These are phyloP conservation scores for Microcaecilia unicolor DNA, from an alignment of 2,797 vertebrate genomes.

Conservation along the genomic window DNA sequence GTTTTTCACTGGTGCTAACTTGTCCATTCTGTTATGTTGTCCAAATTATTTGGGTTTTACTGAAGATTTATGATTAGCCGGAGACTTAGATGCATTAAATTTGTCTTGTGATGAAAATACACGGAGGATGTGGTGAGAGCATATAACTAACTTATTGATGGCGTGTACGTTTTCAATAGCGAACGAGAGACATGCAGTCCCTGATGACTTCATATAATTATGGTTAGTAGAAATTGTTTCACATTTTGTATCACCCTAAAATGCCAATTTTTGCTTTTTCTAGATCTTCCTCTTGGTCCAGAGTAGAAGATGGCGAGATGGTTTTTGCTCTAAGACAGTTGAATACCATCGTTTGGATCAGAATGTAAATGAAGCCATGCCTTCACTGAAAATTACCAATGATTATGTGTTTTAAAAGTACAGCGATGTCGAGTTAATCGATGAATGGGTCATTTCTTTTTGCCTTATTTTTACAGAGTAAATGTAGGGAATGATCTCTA, in stretches of 20 bases:
- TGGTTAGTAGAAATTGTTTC: background rate
- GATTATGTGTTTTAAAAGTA: conserved; percentile 83
- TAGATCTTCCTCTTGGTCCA: conserved; percentile 84
- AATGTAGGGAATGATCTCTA: conserved; percentile 34
- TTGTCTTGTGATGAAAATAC: no score
- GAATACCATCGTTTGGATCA: conserved; percentile 87
- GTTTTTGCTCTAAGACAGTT: conserved; percentile 79
- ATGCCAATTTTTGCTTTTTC: conserved; percentile 15
- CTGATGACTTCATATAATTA: rapidly evolving
- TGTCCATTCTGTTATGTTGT: no score
- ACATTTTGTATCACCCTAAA: background rate
- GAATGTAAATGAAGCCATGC: conserved; percentile 90
- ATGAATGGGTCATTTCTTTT: conserved; percentile 32
- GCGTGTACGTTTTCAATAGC: no score
- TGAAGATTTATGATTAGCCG: no score
- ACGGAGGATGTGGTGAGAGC: no score
- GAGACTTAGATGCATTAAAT: no score
- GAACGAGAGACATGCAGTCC: no score
- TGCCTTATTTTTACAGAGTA: conserved; percentile 46
- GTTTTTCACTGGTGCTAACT: no score
- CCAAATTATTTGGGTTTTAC: no score
- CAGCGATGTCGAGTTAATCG: conserved; percentile 22
- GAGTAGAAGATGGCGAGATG: conserved; percentile 82
- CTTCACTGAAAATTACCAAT: conserved; percentile 87
- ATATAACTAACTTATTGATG: no score